phyloP scores from a whole-genome alignment of 2,888 invertebrate genomes.

The Orgyia antiqua region DNA sequence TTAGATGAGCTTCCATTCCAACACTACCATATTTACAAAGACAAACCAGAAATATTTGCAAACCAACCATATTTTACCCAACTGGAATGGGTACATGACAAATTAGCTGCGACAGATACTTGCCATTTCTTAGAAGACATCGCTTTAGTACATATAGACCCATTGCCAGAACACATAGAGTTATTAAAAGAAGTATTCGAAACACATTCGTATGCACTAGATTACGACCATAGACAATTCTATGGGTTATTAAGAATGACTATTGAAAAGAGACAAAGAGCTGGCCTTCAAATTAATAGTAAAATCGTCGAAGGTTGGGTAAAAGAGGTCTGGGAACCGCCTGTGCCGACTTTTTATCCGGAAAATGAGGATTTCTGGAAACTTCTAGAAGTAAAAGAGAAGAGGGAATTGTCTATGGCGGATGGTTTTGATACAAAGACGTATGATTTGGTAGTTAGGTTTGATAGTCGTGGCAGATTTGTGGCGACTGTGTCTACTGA shows the following conservation, averaged over 20 bases:
- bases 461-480: constrained; percentile 83
- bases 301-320: constrained; percentile 64
- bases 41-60: constrained; percentile 77
- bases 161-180: constrained; percentile 71
- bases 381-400: constrained; percentile 47
- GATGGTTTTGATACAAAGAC: constrained; percentile 67
- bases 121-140: constrained; percentile 88
- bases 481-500: constrained; percentile 86
- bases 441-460: constrained; percentile 80
- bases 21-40: constrained; percentile 78
- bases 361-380: constrained; percentile 67
- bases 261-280: constrained; percentile 55
- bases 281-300: constrained; percentile 48
- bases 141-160: constrained; percentile 70
- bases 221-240: constrained; percentile 90
- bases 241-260: constrained; percentile 80
- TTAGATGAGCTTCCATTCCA: constrained; percentile 91
- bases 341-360: constrained; percentile 80
- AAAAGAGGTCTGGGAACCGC: constrained; percentile 69
- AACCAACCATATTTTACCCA: constrained; percentile 85
- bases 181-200: constrained; percentile 84
- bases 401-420: constrained; percentile 46
- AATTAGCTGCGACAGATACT: constrained; percentile 87
- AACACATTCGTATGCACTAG: constrained; percentile 83
- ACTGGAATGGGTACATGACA: constrained; percentile 87